Percentiles rank a stretch among this genome's conserved stretches.
Evolutionary conservation across 2,888 invertebrate genomes (phyloP).

Genomic region (Meganola albula): DNA sequence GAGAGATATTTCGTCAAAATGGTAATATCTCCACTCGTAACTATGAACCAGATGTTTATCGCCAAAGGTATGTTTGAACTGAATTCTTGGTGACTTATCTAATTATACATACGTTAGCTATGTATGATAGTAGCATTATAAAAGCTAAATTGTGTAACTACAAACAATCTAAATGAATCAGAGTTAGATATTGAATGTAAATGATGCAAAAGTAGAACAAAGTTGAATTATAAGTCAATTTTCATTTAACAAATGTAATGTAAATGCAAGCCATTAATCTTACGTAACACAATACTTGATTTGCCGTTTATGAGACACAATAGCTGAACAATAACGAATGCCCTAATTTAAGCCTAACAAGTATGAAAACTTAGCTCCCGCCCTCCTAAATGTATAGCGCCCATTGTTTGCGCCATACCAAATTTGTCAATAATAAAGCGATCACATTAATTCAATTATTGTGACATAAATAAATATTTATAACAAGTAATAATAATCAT

Average conservation of each 20-base stretch:
- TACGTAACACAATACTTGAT: constrained; percentile 27
- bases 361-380: constrained; percentile 25
- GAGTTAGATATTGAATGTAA: constrained; percentile 22
- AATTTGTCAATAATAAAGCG: constrained; percentile 19
- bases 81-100: constrained; percentile 49
- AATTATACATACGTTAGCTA: too few species aligned
- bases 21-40: too few species aligned
- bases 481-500: constrained; percentile 18
- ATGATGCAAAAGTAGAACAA: constrained; percentile 19
- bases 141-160: constrained; percentile 36
- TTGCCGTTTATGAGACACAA: constrained; percentile 31
- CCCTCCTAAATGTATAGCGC: constrained; percentile 13
- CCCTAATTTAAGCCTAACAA: constrained; percentile 29
- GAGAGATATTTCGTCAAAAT: too few species aligned
- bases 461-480: constrained; percentile 20
- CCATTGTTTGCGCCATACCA: constrained; percentile 11
- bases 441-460: constrained; percentile 13
- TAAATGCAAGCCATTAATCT: constrained; percentile 29
- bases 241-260: constrained; percentile 24
- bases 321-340: constrained; percentile 30
- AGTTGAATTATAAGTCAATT: constrained; percentile 25
- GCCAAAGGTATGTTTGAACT: constrained; percentile 48
- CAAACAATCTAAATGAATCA: constrained; percentile 33
- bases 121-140: constrained; percentile 46
- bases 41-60: constrained; percentile 46